These are phyloP conservation scores for Gnatocerus cornutus DNA, from an alignment of 2,888 invertebrate genomes.

Conservation along the genomic window DNA sequence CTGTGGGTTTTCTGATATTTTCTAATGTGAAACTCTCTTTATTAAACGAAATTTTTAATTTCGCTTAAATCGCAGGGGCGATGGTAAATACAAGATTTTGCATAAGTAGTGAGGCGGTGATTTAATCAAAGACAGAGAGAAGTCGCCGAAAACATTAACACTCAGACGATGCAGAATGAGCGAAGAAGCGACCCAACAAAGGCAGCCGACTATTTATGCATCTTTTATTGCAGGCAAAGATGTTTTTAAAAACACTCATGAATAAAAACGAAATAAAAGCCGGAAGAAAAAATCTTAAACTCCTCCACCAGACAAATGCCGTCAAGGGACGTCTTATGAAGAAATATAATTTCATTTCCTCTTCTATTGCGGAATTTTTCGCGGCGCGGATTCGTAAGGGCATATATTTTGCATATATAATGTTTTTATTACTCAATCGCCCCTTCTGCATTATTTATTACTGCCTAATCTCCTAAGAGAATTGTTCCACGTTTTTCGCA, in stretches of 20 bases:
- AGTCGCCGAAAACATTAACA: slow-evolving; percentile 41
- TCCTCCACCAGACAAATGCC: slow-evolving; percentile 63
- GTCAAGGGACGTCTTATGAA: slow-evolving; percentile 65
- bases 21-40: too few relatives aligned
- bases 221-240: slow-evolving; percentile 58
- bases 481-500: slow-evolving; percentile 54
- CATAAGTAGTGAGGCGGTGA: slow-evolving; percentile 35
- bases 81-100: slow-evolving; percentile 13
- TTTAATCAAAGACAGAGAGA: slow-evolving; percentile 37
- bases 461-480: slow-evolving; percentile 57
- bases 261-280: slow-evolving; percentile 65
- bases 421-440: slow-evolving; percentile 62
- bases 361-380: slow-evolving; percentile 58
- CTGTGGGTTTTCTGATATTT: too few relatives aligned
- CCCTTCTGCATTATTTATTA: slow-evolving; percentile 59
- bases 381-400: slow-evolving; percentile 60
- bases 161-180: slow-evolving; percentile 29
- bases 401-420: slow-evolving; percentile 65
- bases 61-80: neutral
- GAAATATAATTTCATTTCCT: slow-evolving; percentile 66
- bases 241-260: slow-evolving; percentile 62
- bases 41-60: slow-evolving; percentile 11
- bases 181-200: slow-evolving; percentile 29
- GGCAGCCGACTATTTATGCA: slow-evolving; percentile 58
- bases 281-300: slow-evolving; percentile 63